Base-by-base conservation (phyloP, 2,888 invertebrate genomes). In the Pandemis cinnamomeana region DNA sequence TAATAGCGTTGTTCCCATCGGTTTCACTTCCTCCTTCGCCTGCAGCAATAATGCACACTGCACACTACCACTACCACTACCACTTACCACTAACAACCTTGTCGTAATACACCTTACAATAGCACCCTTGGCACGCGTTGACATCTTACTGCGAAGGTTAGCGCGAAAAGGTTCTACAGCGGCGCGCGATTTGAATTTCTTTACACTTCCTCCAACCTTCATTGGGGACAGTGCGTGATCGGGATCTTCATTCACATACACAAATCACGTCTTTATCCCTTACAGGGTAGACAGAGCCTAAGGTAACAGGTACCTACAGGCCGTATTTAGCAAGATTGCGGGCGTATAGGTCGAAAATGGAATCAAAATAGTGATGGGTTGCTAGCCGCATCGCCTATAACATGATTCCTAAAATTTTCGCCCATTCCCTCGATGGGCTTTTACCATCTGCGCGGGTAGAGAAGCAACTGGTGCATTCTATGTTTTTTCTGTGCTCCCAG, bases 201-300 rank as follows among this genome's bases (percentile, higher is more conserved):
- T 53, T 53, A 15, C 53, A 53, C 64, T 71, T 41, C 66, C 46
- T 41, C 27, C 15, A 66, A n/a, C 71, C 71, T 71, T 66, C 58
- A 41, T 7, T 1, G 64, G 36, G 71, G 71, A 46, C 66, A 66
- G 7, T 11, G 46, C 46, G 71, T 71, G 64, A 55, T 41, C 20
- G 11, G 62, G 20, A 46, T 71, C 55, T 62, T 48, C 44, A 71
- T 64, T 53, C 20, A 20, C 20, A 20, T 20, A 20, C 20, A 20
- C 20, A 20, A 20, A 20, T 20, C 20, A 20, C 27, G 27, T 36
- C 27, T 36, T 4, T 36, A 36, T 20, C 20, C 27, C 27, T 36
- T 2, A 36, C 27, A 2, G 27, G 27, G 27, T 36, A 36, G 27
- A 36, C 27, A 36, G 27, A 36, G 27, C 27, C 27, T 36, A 36